Evolutionary conservation across 2,888 invertebrate genomes (phyloP).

Genomic region (Aspidiotus destructor): DNA sequence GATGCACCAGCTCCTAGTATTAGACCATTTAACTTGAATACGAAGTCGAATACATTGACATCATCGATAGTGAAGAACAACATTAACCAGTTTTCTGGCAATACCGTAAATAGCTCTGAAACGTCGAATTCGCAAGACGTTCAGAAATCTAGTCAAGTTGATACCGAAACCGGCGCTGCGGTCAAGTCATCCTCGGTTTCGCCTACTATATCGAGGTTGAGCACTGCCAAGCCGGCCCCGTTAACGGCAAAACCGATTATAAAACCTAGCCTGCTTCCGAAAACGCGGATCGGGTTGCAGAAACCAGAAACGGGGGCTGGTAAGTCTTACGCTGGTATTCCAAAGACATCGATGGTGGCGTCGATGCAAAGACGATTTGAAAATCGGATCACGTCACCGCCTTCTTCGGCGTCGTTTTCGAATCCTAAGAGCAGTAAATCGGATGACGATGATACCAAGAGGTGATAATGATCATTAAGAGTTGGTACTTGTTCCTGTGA

Average conservation of each 20-base stretch:
- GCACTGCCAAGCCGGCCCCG: constrained; percentile 2
- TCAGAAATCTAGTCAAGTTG: background rate
- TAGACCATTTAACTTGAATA: constrained; percentile 9
- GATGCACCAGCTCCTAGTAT: constrained; percentile 12
- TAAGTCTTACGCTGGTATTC: background rate
- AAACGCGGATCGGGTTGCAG: background rate
- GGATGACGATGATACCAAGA: too few species aligned
- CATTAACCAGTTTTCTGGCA: background rate
- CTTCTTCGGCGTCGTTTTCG: too few species aligned
- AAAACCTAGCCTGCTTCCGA: background rate
- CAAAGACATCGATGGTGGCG: constrained; percentile 7
- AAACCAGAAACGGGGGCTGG: background rate
- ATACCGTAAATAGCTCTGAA: background rate
- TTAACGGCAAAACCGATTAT: background rate
- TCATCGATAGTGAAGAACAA: background rate
- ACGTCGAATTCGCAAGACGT: background rate
- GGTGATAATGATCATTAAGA: too few species aligned
- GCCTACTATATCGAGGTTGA: background rate
- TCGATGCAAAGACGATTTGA: constrained; percentile 7
- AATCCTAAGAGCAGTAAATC: too few species aligned
- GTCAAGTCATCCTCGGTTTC: background rate
- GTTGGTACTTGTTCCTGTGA: too few species aligned
- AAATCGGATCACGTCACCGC: background rate
- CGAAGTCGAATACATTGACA: background rate
- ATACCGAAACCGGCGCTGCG: too few species aligned